Base-by-base conservation (phyloP, 2,113 vertebrate species). In the Anser cygnoides region DNA sequence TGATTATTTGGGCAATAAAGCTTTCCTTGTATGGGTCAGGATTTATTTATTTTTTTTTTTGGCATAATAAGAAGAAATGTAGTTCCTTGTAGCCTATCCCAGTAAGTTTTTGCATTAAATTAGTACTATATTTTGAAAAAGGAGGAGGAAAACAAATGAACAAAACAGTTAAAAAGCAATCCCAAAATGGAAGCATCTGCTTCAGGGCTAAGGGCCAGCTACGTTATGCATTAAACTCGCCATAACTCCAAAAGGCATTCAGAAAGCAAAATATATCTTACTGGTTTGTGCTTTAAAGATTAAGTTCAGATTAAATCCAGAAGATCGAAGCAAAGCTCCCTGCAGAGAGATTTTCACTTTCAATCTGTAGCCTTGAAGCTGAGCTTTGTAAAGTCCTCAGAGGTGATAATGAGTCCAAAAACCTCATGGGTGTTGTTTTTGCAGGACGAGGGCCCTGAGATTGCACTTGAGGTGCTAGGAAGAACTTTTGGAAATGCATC, bases 1-100 rank as follows among this genome's bases (percentile, higher is more conserved):
- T 76, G 37, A 62, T 91, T 89, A 92, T 87, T 89, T 87, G 49
- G 44, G 33, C 57, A 92, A 62, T 80, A 89, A 93, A 78, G 14
- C 33, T 72, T 89, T 35, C 35, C 84, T 90, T 73, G n/a, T 73
- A 49, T 44, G 71, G 35, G 43, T 87, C 58, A n/a, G 20, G n/a
- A 18, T 57, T 62, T 37, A 37, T 37, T 26, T 62, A 13, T 35
- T 62, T 37, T 37, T 8, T 8, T 21, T 59, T 89, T 59, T 39
- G 21, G 49, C 62, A 65, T 44, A 71, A 78, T 46, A 11, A 66
- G 41, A 89, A 66, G 23, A 71, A 75, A n/a, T 21, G 9, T 52
- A 63, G 17, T 13, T 95, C 33, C 13, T 57, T 54, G 12, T 73
- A 79, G 33, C 20, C 18, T 72, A 44, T 57, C 39, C 43, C 43